These are phyloP conservation scores for Anthophora plumipes DNA, from an alignment of 2,888 invertebrate genomes.

Conservation along the genomic window DNA sequence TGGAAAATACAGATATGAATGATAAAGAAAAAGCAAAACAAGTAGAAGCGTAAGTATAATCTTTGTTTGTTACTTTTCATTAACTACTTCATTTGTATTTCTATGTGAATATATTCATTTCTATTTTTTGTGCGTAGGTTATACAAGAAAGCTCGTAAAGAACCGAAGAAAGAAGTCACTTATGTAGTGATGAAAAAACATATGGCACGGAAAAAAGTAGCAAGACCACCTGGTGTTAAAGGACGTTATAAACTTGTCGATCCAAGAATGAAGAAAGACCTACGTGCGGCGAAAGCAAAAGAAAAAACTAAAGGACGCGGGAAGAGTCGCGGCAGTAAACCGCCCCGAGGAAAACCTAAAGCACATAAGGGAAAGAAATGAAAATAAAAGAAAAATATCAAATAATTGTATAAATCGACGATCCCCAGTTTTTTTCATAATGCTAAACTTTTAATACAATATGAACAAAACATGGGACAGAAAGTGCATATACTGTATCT, in stretches of 20 bases:
- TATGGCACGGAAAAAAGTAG: constrained; percentile 90
- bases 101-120: constrained; percentile 26
- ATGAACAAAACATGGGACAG: not conserved
- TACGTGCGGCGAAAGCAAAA: constrained; percentile 88
- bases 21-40: constrained; percentile 97
- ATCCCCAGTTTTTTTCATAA: not conserved
- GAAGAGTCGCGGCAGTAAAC: constrained; percentile 81
- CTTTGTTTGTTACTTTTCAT: not conserved
- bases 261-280: constrained; percentile 97
- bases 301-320: constrained; percentile 86
- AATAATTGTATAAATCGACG: not conserved
- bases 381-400: constrained; percentile 41
- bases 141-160: constrained; percentile 95
- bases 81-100: constrained; percentile 28
- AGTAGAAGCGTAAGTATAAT: constrained; percentile 91
- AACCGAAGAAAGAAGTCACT: constrained; percentile 94
- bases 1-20: constrained; percentile 95
- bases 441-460: not conserved
- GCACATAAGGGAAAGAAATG: constrained; percentile 55
- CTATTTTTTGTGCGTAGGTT: constrained; percentile 86
- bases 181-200: constrained; percentile 98
- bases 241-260: constrained; percentile 98
- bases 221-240: constrained; percentile 94
- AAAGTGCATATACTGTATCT: not conserved
- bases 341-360: constrained; percentile 69